Percentiles rank a stretch among this genome's conserved stretches.
Conservation (phyloP, 2,113 vertebrate species). For the Melanerpes formicivorus region DNA sequence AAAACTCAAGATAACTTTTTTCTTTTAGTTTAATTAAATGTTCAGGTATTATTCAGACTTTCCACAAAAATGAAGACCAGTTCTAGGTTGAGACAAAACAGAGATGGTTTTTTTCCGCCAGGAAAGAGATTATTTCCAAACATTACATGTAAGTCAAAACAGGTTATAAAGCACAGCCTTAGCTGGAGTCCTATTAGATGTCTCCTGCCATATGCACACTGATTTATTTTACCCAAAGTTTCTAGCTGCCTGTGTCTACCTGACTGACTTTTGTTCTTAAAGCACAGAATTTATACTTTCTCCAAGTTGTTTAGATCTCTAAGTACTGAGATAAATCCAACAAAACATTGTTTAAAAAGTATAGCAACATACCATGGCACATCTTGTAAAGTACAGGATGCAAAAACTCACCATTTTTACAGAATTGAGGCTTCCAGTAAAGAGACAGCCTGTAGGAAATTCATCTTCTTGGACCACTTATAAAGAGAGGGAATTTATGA, state of each 20-base stretch:
- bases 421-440: not conserved
- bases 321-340: not conserved
- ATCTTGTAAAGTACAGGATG: not conserved
- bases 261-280: not conserved
- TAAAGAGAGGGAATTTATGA: not conserved
- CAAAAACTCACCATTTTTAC: conserved; percentile 57
- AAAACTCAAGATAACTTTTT: not conserved
- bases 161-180: not conserved
- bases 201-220: not conserved
- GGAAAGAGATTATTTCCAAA: not conserved
- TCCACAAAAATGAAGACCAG: not conserved
- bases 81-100: not conserved
- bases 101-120: not conserved
- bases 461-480: not conserved
- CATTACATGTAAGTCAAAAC: not conserved
- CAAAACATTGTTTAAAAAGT: not conserved
- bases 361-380: not conserved
- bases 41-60: not conserved
- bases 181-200: not conserved
- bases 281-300: not conserved
- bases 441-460: not conserved
- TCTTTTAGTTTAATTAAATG: not conserved
- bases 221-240: not conserved
- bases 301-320: not conserved
- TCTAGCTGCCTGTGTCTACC: not conserved